phyloP scores from a whole-genome alignment of 2,888 invertebrate genomes.

The Euspilapteryx auroguttella region DNA sequence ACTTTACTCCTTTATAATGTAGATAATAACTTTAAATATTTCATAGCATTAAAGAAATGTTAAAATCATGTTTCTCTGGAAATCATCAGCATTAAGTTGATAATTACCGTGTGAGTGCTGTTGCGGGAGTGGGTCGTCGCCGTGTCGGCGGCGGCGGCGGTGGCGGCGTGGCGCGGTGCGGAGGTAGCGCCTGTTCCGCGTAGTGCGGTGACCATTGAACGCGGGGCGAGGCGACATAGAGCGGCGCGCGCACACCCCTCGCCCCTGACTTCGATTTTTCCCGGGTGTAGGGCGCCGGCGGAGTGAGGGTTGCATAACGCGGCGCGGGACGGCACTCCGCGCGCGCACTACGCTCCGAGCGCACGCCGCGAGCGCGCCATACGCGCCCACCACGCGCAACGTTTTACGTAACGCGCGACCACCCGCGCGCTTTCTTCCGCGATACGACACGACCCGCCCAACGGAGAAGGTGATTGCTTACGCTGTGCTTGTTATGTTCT shows the following conservation, averaged over 20 bases:
- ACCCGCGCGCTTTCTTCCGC: constrained; percentile 21
- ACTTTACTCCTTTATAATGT: no score
- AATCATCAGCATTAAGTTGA: no score
- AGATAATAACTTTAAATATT: no score
- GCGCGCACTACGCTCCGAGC: constrained; percentile 52
- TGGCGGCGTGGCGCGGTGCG: no score
- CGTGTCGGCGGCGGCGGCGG: no score
- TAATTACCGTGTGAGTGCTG: no score
- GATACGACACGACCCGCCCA: constrained; percentile 14
- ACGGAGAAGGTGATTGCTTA: constrained; percentile 25
- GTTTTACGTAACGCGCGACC: constrained; percentile 54
- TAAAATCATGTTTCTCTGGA: no score
- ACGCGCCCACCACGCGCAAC: constrained; percentile 20
- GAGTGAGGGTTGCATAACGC: constrained; percentile 36
- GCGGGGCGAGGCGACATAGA: constrained; percentile 20
- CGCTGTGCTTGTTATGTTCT: no score
- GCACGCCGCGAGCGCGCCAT: constrained; percentile 45
- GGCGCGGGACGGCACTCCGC: constrained; percentile 46
- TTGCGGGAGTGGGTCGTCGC: no score
- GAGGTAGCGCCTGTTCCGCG: no score
- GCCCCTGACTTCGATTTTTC: constrained; percentile 45
- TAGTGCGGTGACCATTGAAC: no score
- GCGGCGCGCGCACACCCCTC: constrained; percentile 40
- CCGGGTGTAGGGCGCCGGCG: constrained; percentile 26
- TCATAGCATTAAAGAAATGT: no score